Base-by-base conservation (phyloP, 2,888 invertebrate genomes). In the Mimumesa dahlbomi region DNA sequence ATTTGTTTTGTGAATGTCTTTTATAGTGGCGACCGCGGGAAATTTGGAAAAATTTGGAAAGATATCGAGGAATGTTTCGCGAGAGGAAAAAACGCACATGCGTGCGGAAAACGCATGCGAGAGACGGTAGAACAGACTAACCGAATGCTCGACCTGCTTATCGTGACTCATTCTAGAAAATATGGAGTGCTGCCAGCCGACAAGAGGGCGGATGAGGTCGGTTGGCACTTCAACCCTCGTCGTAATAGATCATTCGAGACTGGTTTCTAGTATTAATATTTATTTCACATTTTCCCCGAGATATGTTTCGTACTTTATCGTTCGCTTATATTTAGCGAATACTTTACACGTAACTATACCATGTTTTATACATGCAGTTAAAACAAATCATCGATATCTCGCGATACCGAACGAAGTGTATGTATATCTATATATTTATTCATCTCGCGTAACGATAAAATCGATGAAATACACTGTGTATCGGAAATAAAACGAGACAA, bases 111-210 rank as follows among this genome's bases (percentile, higher is more conserved):
- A 13, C 43, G 29, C 52, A 52, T 56, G n/a, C 54, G 56, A 67
- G 50, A 67, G 52, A 63, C 61, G 6, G 45, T 21, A 36, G 45
- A 38, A 69, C 68, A 67, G 68, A 69, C 69, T 57, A 42, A 14
- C 31, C 53, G 58, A 58, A 67, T 16, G 46, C 7, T 46, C 75
- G 72, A 75, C 57, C 66, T 19, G 72, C 49, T 72, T 66, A 74
- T 75, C 75, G 69, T 76, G 75, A 76, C 38, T 72, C 76, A 75
- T 66, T 65, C 69, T 56, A 49, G 68, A 69, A 75, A 64, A 71
- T 58, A 73, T 79, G 79, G 77, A 79, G 62, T 66, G 67, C 18
- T 79, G 79, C 79, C 79, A 79, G 73, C 75, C 68, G 70, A 73
- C 71, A 48, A 68, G 73, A 71, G 70, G 66, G 66, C 59, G 72